A percentile compares a stretch with the other conserved stretches of the same genome.
Evolutionary conservation across 2,888 invertebrate species (phyloP).

Genomic region (Phyllotreta cruciferae): DNA sequence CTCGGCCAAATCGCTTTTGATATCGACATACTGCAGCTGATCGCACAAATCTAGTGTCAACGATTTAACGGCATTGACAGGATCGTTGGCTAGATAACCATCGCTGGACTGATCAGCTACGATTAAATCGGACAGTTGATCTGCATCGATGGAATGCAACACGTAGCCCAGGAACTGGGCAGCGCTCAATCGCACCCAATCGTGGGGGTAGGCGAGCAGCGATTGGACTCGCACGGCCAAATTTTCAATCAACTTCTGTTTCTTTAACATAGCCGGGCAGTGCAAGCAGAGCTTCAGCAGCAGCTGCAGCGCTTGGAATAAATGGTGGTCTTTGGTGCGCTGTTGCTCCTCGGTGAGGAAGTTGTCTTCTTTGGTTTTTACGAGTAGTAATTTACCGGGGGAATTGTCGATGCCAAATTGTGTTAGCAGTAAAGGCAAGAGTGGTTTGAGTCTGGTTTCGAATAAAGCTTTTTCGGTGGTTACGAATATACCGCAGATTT

Average conservation of each 20-base stretch:
- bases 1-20: constrained; percentile 77
- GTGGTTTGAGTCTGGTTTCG: constrained; percentile 66
- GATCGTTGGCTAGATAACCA: constrained; percentile 66
- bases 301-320: constrained; percentile 77
- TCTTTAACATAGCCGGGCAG: constrained; percentile 68
- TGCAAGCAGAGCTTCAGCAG: constrained; percentile 71
- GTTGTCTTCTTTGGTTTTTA: constrained; percentile 53
- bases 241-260: constrained; percentile 64
- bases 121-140: constrained; percentile 65
- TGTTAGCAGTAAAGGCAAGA: constrained; percentile 66
- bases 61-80: constrained; percentile 69
- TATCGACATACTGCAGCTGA: constrained; percentile 69
- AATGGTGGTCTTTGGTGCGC: constrained; percentile 73
- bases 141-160: constrained; percentile 69
- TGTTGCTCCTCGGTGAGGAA: constrained; percentile 64
- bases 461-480: constrained; percentile 77
- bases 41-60: constrained; percentile 78
- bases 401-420: constrained; percentile 53
- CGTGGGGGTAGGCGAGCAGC: constrained; percentile 81
- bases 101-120: constrained; percentile 50
- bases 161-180: constrained; percentile 79
- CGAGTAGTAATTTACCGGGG: constrained; percentile 68
- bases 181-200: constrained; percentile 83
- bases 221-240: constrained; percentile 73
- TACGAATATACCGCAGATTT: constrained; percentile 81